These are phyloP conservation scores for Anableps anableps DNA, from an alignment of 2,797 vertebrate species.

Conservation along the genomic window DNA sequence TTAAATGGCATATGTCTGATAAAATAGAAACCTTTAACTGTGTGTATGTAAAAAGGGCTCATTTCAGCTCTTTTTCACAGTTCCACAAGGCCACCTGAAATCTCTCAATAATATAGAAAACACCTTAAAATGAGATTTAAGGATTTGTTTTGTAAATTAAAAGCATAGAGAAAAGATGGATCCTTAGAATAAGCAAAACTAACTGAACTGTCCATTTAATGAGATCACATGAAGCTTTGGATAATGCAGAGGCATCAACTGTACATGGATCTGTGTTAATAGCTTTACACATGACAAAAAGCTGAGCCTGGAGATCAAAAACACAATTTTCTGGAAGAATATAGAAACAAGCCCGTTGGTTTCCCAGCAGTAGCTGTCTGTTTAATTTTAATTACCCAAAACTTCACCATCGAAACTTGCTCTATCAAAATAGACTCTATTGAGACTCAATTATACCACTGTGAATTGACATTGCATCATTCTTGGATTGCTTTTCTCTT, in stretches of 20 bases:
- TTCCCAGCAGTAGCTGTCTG: conserved; percentile 34
- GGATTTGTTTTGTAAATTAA: background rate
- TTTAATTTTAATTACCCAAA: conserved; percentile 60
- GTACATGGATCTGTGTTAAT: conserved; percentile 13
- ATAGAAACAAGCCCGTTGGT: conserved; percentile 35
- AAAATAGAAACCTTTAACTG: background rate
- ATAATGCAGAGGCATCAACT: conserved; percentile 32
- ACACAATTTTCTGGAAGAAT: conserved; percentile 40
- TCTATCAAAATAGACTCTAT: conserved; percentile 43
- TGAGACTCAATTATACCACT: conserved; percentile 35
- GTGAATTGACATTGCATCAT: conserved; percentile 21
- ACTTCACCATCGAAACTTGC: conserved; percentile 32
- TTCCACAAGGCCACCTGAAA: background rate
- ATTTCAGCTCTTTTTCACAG: too few species aligned
- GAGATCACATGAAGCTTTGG: conserved; percentile 29
- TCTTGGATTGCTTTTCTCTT: conserved; percentile 6
- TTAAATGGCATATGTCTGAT: background rate
- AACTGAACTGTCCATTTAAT: conserved; percentile 22
- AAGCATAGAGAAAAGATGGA: conserved; percentile 8
- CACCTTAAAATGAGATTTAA: background rate
- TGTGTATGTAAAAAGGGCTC: background rate
- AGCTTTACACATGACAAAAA: conserved; percentile 31
- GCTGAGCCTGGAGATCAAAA: conserved; percentile 27
- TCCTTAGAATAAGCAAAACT: conserved; percentile 31
- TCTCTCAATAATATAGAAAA: background rate